A percentile compares a stretch with the other conserved stretches of the same genome.
These are phyloP conservation scores for Phyllostomus hastatus DNA, from an alignment of 2,113 vertebrate genomes.

Conservation along the genomic window DNA sequence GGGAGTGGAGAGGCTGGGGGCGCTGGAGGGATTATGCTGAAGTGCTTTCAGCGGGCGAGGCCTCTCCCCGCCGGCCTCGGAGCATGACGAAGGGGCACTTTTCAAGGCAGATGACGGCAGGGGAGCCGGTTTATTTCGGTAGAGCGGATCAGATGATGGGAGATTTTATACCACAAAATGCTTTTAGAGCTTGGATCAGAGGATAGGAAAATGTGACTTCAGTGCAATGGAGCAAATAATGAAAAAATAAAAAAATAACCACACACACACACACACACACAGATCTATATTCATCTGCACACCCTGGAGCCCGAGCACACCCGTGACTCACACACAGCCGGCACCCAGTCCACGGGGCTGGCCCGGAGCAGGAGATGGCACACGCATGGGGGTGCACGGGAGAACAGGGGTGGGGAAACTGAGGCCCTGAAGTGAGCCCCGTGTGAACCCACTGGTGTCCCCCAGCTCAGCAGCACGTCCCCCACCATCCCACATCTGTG, in stretches of 20 bases:
- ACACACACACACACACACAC: conserved; percentile 47
- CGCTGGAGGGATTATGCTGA: conserved; percentile 36
- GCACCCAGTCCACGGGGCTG: conserved; percentile 43
- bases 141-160: conserved; percentile 77
- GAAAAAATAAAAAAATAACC: conserved; percentile 44
- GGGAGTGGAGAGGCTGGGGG: conserved; percentile 20
- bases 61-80: background rate
- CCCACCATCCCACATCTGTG: accelerated
- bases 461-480: no score
- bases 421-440: background rate
- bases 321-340: conserved; percentile 81
- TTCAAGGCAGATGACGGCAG: conserved; percentile 71
- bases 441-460: accelerated
- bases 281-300: conserved; percentile 65
- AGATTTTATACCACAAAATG: conserved; percentile 78
- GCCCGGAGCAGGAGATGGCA: background rate
- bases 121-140: conserved; percentile 71
- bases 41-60: conserved; percentile 39
- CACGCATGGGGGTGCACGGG: background rate
- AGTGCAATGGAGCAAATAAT: conserved; percentile 59
- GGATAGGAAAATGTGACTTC: conserved; percentile 82
- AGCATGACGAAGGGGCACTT: conserved; percentile 63
- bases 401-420: background rate
- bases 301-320: background rate
- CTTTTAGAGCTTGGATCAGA: conserved; percentile 74